These are phyloP conservation scores for Piaya cayana DNA, from an alignment of 2,113 vertebrate species.

Conservation along the genomic window DNA sequence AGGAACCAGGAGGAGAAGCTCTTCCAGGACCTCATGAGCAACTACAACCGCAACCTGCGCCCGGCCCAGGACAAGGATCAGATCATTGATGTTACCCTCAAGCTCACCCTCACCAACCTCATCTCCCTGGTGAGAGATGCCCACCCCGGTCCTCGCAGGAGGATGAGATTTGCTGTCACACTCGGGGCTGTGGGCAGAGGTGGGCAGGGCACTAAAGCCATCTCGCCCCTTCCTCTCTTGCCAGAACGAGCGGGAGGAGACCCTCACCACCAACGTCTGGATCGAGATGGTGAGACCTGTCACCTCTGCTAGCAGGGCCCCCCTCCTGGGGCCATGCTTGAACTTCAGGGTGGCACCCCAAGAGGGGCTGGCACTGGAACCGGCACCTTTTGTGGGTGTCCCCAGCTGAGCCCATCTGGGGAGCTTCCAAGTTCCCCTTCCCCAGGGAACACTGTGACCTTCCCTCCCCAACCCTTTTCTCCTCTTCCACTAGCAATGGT, in stretches of 20 bases:
- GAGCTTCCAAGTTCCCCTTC: background rate
- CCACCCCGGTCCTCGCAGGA: accelerated
- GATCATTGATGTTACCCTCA: slow-evolving; percentile 86
- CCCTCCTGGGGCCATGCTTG: accelerated
- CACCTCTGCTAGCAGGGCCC: background rate
- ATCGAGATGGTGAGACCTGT: slow-evolving; percentile 89
- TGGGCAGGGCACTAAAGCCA: background rate
- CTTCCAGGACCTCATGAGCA: slow-evolving; percentile 85
- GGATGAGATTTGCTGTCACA: background rate
- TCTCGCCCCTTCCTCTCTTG: background rate
- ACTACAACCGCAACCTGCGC: slow-evolving; percentile 85
- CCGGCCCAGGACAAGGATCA: slow-evolving; percentile 76
- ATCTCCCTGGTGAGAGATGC: slow-evolving; percentile 88
- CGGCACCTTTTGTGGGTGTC: background rate
- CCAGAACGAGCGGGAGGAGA: slow-evolving; percentile 92
- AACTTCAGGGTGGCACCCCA: background rate
- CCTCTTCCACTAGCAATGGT: slow-evolving; percentile 82
- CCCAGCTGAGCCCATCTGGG: background rate
- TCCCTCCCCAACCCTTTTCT: background rate
- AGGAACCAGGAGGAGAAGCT: slow-evolving; percentile 89
- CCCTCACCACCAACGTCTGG: slow-evolving; percentile 93
- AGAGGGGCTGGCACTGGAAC: background rate
- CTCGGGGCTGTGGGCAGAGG: background rate
- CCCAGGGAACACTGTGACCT: background rate
- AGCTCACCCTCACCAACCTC: slow-evolving; percentile 96